Evolutionary conservation across 2,113 vertebrate species (phyloP).

Genomic region (Vulpes ferrilata): DNA sequence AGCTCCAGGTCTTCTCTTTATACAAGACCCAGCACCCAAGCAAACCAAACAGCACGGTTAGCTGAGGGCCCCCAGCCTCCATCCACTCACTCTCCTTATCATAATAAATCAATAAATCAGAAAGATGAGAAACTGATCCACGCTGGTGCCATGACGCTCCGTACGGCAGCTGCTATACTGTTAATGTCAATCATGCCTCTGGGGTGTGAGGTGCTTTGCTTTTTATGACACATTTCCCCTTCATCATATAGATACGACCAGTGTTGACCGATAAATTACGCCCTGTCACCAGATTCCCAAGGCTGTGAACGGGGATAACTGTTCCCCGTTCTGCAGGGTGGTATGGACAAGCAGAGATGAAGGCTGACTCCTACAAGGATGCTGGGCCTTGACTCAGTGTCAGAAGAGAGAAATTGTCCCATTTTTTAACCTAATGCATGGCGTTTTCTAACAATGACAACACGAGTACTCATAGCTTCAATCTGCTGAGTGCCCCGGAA

Average conservation of each 20-base stretch:
- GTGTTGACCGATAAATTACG: rapidly evolving
- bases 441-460: neutral
- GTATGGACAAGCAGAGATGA: neutral
- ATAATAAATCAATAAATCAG: rapidly evolving
- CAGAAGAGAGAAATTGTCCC: neutral
- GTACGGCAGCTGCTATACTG: too few relatives aligned
- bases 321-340: neutral
- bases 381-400: rapidly evolving
- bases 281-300: neutral
- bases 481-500: neutral
- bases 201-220: rapidly evolving
- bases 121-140: neutral
- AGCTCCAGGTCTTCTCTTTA: neutral
- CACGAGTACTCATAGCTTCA: rapidly evolving
- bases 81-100: neutral
- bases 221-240: rapidly evolving
- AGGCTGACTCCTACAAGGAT: neutral
- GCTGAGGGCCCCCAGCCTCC: too few relatives aligned
- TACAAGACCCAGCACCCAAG: rapidly evolving
- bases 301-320: neutral
- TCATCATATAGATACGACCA: rapidly evolving
- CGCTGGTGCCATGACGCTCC: rapidly evolving
- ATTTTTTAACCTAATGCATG: rapidly evolving
- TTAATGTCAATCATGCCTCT: rapidly evolving
- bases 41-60: neutral